phyloP scores from a whole-genome alignment of 2,797 vertebrate genomes.

The Alexandromys oeconomus region DNA sequence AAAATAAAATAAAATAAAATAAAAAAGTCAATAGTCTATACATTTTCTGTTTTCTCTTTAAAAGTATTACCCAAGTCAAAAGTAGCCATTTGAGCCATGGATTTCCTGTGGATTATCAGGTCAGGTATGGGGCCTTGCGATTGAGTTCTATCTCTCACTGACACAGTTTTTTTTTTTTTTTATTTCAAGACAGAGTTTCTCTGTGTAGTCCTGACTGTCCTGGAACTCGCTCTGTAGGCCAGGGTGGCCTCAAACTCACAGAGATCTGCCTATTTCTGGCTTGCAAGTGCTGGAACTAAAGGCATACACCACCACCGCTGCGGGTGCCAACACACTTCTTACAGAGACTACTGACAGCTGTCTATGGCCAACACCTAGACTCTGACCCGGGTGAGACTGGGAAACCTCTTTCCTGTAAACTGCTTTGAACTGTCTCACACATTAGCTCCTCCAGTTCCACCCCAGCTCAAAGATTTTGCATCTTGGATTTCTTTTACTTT shows the following conservation, averaged over 20 bases:
- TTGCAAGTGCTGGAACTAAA: too few species aligned
- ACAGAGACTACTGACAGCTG: neutral
- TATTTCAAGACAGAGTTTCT: too few species aligned
- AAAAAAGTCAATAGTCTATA: neutral
- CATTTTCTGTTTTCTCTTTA: slow-evolving; percentile 18
- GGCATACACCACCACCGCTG: too few species aligned
- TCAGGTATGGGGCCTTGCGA: neutral
- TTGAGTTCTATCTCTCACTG: neutral
- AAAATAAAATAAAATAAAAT: too few species aligned
- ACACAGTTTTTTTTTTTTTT: too few species aligned
- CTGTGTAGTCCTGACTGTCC: too few species aligned
- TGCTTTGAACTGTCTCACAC: slow-evolving; percentile 17
- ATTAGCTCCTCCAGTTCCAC: neutral
- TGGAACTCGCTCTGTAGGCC: too few species aligned
- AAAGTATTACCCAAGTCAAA: neutral
- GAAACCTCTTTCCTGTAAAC: neutral
- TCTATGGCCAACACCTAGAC: neutral
- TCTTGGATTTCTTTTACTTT: slow-evolving; percentile 43
- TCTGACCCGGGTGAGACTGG: neutral
- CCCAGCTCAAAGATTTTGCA: slow-evolving; percentile 15
- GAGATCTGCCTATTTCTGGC: too few species aligned
- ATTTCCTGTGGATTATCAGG: neutral
- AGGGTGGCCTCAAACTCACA: too few species aligned
- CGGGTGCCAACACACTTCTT: neutral
- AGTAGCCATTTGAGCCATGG: slow-evolving; percentile 7